Conservation (phyloP, 53 echinoderm and acorn worm species). For the Zoroaster sp. region DNA sequence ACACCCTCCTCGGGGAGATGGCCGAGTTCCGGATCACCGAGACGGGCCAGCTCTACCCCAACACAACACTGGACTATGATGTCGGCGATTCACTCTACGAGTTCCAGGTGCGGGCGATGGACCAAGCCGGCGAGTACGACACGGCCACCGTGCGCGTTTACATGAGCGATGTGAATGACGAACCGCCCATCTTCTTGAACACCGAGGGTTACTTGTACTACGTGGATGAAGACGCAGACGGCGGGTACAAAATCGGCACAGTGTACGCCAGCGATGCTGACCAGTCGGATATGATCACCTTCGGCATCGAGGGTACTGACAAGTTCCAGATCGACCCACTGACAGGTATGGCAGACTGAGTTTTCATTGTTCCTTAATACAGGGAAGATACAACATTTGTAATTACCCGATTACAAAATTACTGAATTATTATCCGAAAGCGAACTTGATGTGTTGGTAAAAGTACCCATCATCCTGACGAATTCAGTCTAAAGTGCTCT, state of each 20-base stretch:
- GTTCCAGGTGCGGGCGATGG: slow-evolving; percentile 57
- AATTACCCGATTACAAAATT: too few relatives aligned
- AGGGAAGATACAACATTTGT: too few relatives aligned
- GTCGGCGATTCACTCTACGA: slow-evolving; percentile 36
- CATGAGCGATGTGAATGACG: slow-evolving; percentile 58
- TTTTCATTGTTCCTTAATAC: not conserved
- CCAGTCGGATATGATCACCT: slow-evolving; percentile 39
- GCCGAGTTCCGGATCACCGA: slow-evolving; percentile 52
- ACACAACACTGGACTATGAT: slow-evolving; percentile 57
- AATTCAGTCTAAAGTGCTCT: too few relatives aligned
- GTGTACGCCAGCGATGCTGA: slow-evolving; percentile 94
- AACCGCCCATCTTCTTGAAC: slow-evolving; percentile 74
- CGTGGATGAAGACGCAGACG: slow-evolving; percentile 80
- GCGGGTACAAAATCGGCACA: slow-evolving; percentile 75
- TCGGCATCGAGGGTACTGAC: slow-evolving; percentile 26
- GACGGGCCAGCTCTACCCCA: slow-evolving; percentile 51
- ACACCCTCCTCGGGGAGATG: slow-evolving; percentile 58
- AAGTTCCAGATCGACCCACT: slow-evolving; percentile 58
- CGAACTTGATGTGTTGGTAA: too few relatives aligned
- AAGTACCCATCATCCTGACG: too few relatives aligned
- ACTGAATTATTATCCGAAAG: too few relatives aligned
- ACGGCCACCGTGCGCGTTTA: slow-evolving; percentile 63
- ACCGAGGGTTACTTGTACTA: slow-evolving; percentile 65
- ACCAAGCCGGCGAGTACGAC: slow-evolving; percentile 48
- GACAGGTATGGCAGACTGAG: not conserved